Evolutionary conservation across 2,888 invertebrate species (phyloP).

Genomic region (Heliconius ethilla): DNA sequence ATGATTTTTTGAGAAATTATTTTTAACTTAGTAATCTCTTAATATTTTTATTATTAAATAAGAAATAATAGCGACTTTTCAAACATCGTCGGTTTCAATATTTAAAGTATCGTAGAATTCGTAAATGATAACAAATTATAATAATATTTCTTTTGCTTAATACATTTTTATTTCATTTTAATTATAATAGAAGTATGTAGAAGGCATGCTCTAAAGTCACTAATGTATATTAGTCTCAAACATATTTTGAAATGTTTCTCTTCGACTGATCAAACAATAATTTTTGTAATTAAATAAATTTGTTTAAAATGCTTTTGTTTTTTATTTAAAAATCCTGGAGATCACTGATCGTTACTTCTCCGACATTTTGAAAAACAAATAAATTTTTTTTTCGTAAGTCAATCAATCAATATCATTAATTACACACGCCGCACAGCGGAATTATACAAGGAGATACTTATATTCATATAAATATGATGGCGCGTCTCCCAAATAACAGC

Average conservation of each 20-base stretch:
- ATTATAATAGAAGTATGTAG: background rate
- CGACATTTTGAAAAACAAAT: too few relatives aligned
- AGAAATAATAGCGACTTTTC: background rate
- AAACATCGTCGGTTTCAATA: background rate
- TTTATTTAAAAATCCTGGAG: background rate
- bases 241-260: background rate
- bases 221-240: background rate
- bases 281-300: constrained; percentile 9
- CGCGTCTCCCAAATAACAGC: too few relatives aligned
- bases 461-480: too few relatives aligned
- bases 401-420: too few relatives aligned
- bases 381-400: too few relatives aligned
- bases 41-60: background rate
- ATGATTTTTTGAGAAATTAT: background rate
- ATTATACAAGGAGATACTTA: too few relatives aligned
- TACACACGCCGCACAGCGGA: too few relatives aligned
- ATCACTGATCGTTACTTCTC: background rate
- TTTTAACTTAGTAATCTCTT: background rate
- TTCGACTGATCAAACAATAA: constrained; percentile 19
- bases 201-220: background rate
- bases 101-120: background rate
- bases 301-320: background rate
- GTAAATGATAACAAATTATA: background rate
- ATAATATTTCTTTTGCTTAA: background rate
- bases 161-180: background rate